These are phyloP conservation scores for Drosophila sordidula DNA, from an alignment of 2,888 invertebrate genomes.

Conservation along the genomic window DNA sequence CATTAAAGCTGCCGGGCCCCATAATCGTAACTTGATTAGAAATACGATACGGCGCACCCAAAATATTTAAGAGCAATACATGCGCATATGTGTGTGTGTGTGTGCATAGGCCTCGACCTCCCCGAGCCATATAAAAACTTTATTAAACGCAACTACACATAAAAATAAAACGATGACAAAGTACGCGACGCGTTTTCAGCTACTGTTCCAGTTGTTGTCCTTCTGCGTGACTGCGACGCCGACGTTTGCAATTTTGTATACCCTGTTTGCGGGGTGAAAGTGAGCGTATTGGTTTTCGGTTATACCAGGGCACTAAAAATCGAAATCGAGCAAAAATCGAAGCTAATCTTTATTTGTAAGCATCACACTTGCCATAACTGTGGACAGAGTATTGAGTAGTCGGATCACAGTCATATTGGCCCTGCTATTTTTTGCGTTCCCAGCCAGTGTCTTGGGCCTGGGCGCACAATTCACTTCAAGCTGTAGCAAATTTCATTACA, in stretches of 20 bases:
- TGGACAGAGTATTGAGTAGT: too few species aligned
- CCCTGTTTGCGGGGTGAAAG: background rate
- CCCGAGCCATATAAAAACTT: slow-evolving; percentile 66
- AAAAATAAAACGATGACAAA: slow-evolving; percentile 79
- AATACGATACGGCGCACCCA: slow-evolving; percentile 33
- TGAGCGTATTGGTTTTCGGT: background rate
- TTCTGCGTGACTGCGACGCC: slow-evolving; percentile 50
- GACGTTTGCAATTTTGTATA: slow-evolving; percentile 45
- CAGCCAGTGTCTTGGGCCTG: slow-evolving; percentile 5
- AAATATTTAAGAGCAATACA: slow-evolving; percentile 29
- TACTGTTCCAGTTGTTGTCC: slow-evolving; percentile 47
- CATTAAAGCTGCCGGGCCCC: slow-evolving; percentile 62
- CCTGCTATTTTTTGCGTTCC: background rate
- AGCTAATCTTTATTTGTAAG: too few species aligned
- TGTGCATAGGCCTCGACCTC: slow-evolving; percentile 2
- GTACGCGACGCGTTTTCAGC: slow-evolving; percentile 63
- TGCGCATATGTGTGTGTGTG: background rate
- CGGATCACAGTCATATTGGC: too few species aligned
- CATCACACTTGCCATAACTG: too few species aligned
- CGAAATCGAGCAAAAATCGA: too few species aligned
- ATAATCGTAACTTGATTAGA: slow-evolving; percentile 75
- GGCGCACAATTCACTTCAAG: slow-evolving; percentile 73
- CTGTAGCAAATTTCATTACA: slow-evolving; percentile 79
- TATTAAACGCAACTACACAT: slow-evolving; percentile 81
- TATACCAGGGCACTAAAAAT: too few species aligned